These are phyloP conservation scores for Pseudococcus longispinus DNA, from an alignment of 2,888 invertebrate species.

Conservation along the genomic window DNA sequence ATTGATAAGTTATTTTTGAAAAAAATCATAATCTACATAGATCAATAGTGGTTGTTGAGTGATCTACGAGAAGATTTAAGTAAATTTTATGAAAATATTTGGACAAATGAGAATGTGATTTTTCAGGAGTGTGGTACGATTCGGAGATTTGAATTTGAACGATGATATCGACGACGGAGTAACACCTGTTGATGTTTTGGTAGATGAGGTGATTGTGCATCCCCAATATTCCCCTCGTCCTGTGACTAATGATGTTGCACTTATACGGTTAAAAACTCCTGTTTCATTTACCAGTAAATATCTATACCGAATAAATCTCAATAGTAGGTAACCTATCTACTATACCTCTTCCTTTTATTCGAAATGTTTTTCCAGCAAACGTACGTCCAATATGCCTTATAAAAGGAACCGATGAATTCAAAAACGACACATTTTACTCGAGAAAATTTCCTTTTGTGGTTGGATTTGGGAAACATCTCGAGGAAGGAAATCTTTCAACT, in stretches of 20 bases:
- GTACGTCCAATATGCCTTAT: constrained; percentile 53
- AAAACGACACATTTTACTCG: not conserved
- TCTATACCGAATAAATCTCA: too few relatives aligned
- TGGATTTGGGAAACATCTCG: constrained; percentile 42
- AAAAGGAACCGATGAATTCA: not conserved
- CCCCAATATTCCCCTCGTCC: constrained; percentile 49
- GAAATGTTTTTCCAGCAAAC: constrained; percentile 27
- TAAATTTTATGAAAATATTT: not conserved
- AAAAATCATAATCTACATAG: too few relatives aligned
- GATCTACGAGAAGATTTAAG: not conserved
- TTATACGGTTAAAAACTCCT: constrained; percentile 51
- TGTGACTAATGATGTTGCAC: constrained; percentile 58
- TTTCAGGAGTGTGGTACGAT: constrained; percentile 56
- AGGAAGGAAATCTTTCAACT: not conserved
- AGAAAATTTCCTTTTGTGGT: not conserved
- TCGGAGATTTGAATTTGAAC: constrained; percentile 58
- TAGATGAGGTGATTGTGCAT: constrained; percentile 57
- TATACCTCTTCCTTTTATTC: too few relatives aligned
- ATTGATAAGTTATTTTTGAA: too few relatives aligned
- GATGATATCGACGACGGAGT: constrained; percentile 55
- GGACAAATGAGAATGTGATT: not conserved
- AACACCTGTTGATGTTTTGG: constrained; percentile 56
- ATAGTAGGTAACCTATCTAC: too few relatives aligned
- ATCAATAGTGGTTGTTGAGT: too few relatives aligned
- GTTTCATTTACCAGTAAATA: constrained; percentile 43